Conservation (phyloP, 2,113 vertebrate species). For the Eolophus roseicapilla region DNA sequence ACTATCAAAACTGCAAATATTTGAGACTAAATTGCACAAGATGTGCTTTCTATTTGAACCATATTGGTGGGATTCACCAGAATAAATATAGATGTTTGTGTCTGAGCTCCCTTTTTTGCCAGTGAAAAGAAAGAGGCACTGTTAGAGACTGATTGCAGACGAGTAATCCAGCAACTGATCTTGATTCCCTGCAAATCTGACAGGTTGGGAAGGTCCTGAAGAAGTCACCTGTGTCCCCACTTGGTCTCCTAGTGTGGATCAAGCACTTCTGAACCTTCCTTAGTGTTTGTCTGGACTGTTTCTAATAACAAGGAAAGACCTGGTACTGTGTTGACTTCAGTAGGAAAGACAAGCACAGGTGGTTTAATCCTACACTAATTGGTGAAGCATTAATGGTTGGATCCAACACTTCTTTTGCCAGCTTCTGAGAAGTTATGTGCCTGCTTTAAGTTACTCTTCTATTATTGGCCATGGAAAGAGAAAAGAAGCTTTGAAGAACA, state of each 20-base stretch:
- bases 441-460: neutral
- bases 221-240: neutral
- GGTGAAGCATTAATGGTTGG: neutral
- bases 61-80: neutral
- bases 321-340: neutral
- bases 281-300: neutral
- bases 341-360: neutral
- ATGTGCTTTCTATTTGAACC: neutral
- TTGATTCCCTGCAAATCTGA: neutral
- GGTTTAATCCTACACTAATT: neutral
- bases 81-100: neutral
- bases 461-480: neutral
- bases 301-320: neutral
- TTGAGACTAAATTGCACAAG: neutral
- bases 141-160: neutral
- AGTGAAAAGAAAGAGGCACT: neutral
- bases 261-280: neutral
- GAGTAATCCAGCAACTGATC: neutral
- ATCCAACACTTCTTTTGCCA: neutral
- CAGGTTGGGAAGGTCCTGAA: neutral
- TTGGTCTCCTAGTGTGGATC: neutral
- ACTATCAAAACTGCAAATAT: neutral
- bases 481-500: neutral
- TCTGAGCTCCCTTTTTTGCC: neutral
- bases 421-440: neutral